Percentiles rank a stretch among this genome's conserved stretches.
Conservation (phyloP, 2,888 invertebrate species). For the Rhaphigaster nebulosa region DNA sequence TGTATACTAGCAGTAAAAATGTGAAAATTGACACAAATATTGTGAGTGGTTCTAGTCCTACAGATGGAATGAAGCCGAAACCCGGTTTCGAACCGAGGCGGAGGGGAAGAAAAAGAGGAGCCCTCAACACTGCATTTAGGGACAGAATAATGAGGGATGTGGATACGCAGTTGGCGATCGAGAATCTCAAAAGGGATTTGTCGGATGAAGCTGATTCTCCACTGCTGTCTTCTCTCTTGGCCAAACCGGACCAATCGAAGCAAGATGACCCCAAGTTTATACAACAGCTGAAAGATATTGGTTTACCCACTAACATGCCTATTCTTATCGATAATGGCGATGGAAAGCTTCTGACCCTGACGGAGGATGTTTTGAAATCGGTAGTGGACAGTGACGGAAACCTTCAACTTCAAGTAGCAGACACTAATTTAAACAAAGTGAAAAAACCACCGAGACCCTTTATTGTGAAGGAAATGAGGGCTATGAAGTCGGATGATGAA, state of each 20-base stretch:
- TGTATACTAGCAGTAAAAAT: slow-evolving; percentile 60
- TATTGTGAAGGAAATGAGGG: slow-evolving; percentile 64
- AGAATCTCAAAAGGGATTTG: slow-evolving; percentile 70
- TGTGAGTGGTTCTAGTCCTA: slow-evolving; percentile 52
- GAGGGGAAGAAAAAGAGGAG: slow-evolving; percentile 63
- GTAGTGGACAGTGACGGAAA: slow-evolving; percentile 64
- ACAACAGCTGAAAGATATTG: slow-evolving; percentile 67
- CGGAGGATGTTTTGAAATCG: slow-evolving; percentile 73
- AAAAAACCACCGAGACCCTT: slow-evolving; percentile 63
- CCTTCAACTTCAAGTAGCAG: slow-evolving; percentile 58
- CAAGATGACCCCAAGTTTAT: slow-evolving; percentile 67
- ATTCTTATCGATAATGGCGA: slow-evolving; percentile 77
- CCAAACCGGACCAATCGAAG: slow-evolving; percentile 71
- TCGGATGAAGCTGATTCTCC: slow-evolving; percentile 67
- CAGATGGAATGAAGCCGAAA: slow-evolving; percentile 56
- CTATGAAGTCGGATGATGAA: slow-evolving; percentile 59
- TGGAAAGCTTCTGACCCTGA: slow-evolving; percentile 76
- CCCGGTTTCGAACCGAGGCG: slow-evolving; percentile 62
- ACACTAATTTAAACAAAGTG: slow-evolving; percentile 56
- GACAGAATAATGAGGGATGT: slow-evolving; percentile 68
- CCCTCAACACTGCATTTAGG: slow-evolving; percentile 62
- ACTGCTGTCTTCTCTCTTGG: slow-evolving; percentile 70
- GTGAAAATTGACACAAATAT: slow-evolving; percentile 59
- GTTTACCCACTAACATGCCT: slow-evolving; percentile 70
- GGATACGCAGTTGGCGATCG: slow-evolving; percentile 67